Conservation (phyloP, 2,888 invertebrate genomes). For the Epirrita christyi region DNA sequence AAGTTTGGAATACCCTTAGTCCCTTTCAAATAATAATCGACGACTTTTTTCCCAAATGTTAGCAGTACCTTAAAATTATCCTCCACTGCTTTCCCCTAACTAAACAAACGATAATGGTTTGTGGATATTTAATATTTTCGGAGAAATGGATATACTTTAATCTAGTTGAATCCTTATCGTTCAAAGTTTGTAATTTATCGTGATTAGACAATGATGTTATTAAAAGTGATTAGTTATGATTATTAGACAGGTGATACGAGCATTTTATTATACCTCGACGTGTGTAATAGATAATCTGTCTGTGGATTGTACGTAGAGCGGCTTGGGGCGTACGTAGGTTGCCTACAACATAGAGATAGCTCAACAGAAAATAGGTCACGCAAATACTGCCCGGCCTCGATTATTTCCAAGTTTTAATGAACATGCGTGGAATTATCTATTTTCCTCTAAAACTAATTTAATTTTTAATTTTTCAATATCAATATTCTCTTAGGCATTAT, state of each 20-base stretch:
- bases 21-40: too few species aligned
- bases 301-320: background rate
- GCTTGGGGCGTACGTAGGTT: conserved; percentile 18
- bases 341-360: conserved; percentile 23
- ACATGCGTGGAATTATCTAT: conserved; percentile 7
- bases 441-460: too few species aligned
- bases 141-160: background rate
- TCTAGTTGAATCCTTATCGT: background rate
- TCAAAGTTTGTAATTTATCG: background rate
- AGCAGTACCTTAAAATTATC: too few species aligned
- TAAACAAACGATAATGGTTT: too few species aligned
- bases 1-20: too few species aligned
- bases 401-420: conserved; percentile 13
- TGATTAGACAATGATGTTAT: too few species aligned
- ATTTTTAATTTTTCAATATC: too few species aligned
- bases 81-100: too few species aligned
- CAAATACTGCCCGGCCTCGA: conserved; percentile 25
- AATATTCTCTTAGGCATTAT: too few species aligned
- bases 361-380: conserved; percentile 30
- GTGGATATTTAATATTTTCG: background rate
- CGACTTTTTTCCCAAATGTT: too few species aligned
- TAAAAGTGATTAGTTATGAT: too few species aligned
- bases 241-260: too few species aligned
- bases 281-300: background rate
- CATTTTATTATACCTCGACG: background rate